Evolutionary conservation across 37 sponge, comb jelly and placozoan species (phyloP).

Genomic region (Beroe forskalii): DNA sequence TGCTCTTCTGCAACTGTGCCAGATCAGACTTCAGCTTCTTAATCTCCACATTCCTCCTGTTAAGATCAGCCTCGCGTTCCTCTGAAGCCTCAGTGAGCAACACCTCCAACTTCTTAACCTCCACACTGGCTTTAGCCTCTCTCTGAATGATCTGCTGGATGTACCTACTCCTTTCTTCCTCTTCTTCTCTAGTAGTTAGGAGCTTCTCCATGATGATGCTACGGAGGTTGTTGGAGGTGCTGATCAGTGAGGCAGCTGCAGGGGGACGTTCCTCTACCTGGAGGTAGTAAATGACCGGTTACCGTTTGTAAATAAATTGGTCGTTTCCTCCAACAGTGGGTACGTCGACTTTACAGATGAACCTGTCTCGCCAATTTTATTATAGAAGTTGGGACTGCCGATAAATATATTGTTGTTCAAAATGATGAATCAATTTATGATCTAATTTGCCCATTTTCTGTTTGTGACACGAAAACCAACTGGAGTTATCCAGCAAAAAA

Average conservation of each 20-base stretch:
- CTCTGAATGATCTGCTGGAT: constrained; percentile 69
- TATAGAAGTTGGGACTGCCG: too few species aligned
- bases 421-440: too few species aligned
- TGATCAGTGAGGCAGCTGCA: constrained; percentile 34
- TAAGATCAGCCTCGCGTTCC: constrained; percentile 68
- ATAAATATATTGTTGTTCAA: too few species aligned
- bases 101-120: constrained; percentile 74
- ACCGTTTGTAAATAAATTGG: background rate
- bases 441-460: too few species aligned
- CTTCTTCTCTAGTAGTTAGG: constrained; percentile 81
- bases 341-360: too few species aligned
- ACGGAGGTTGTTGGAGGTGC: constrained; percentile 36
- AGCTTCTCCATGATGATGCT: constrained; percentile 74
- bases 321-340: too few species aligned
- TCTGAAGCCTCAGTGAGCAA: constrained; percentile 73
- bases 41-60: constrained; percentile 63
- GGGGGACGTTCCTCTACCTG: constrained; percentile 42
- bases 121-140: constrained; percentile 66
- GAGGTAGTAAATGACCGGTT: background rate
- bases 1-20: constrained; percentile 70
- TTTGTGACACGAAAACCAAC: too few species aligned
- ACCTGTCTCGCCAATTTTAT: too few species aligned
- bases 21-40: constrained; percentile 74
- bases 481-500: too few species aligned
- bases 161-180: constrained; percentile 71